Base-by-base conservation (phyloP, 2,113 vertebrate species). In the Phaetusa simplex region DNA sequence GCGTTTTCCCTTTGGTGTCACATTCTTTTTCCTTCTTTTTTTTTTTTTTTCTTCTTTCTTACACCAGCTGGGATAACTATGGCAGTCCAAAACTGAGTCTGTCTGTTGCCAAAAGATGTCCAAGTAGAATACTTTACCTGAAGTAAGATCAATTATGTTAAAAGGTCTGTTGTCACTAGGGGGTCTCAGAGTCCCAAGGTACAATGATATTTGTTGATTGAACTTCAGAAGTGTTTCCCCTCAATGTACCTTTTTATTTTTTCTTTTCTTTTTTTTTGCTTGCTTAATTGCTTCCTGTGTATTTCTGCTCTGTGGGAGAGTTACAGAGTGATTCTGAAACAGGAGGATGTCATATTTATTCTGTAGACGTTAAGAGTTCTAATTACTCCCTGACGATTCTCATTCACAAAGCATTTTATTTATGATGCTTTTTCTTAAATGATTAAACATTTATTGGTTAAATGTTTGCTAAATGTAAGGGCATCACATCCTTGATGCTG, bases 341-440 rank as follows among this genome's bases (percentile, higher is more conserved):
- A 94, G 59, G 53, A 97, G 59, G 86, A 82, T 81, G 90, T 90
- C 70, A 94, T 97, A 97, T 93, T 97, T 91, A 95, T 97, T 95
- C 86, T 94, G 88, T 78, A 88, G 61, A 6, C 80, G 95, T 94
- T 97, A 92, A 93, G 91, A 93, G 76, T 89, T 93, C 89, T 97
- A 97, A 95, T 97, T 97, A 97, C 81, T 98, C 97, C 96, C 94
- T 62, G 77, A 97, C 19, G 69, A 81, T 91, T 76, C 94, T 93
- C 49, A 85, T 95, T 71, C 93, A 92, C 80, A 96, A 96, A 97
- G 27, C 61, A 30, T 91, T 96, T 92, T 94, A 97, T 97, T 98
- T 96, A 95, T 91, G 80, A 79, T 86, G 74, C 36, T 96, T 95
- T 96, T 80, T 91, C 73, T 96, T 94, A 95, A 96, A 84, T 90